Evolutionary conservation across 2,113 vertebrate genomes (phyloP).

Genomic region (Urocynchramus pylzowi): DNA sequence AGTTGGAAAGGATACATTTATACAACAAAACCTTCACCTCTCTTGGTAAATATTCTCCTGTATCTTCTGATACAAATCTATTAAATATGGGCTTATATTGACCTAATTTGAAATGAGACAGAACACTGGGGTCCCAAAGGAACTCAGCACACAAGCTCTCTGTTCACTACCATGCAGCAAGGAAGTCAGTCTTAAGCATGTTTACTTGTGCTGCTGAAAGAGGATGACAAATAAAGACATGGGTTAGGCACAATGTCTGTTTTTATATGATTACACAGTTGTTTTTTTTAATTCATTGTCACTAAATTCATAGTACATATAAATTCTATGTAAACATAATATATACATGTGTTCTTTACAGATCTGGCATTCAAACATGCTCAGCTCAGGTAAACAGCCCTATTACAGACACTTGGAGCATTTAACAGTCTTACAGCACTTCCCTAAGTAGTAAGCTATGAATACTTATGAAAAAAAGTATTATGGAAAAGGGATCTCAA

Average conservation of each 20-base stretch:
- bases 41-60: background rate
- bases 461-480: background rate
- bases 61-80: background rate
- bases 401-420: background rate
- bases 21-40: background rate
- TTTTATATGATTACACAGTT: background rate
- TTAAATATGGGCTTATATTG: background rate
- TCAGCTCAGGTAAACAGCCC: background rate
- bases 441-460: background rate
- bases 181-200: background rate
- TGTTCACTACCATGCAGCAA: background rate
- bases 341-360: background rate
- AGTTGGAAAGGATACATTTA: background rate
- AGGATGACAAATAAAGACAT: background rate
- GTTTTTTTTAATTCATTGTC: background rate
- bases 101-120: background rate
- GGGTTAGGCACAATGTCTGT: background rate
- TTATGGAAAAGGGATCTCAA: background rate
- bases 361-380: background rate
- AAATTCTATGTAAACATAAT: background rate
- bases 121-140: background rate
- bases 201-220: background rate
- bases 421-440: background rate
- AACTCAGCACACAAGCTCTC: background rate
- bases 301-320: background rate